A percentile compares a stretch with the other conserved stretches of the same genome.
Conservation (phyloP, 2,797 vertebrate species). For the Falco berigora region DNA sequence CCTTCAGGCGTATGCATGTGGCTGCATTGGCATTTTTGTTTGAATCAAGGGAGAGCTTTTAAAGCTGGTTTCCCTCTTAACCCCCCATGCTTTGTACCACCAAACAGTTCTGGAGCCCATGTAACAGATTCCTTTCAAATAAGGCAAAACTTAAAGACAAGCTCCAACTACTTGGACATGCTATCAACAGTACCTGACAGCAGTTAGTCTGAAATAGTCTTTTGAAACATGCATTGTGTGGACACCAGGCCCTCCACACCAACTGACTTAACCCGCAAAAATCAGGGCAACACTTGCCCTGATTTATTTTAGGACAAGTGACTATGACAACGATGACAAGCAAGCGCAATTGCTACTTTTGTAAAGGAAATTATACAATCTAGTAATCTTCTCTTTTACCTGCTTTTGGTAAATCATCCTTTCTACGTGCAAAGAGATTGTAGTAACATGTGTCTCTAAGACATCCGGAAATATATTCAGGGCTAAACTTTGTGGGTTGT, state of each 20-base stretch:
- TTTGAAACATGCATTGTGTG: background rate
- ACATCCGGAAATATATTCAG: constrained; percentile 74
- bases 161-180: background rate
- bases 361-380: background rate
- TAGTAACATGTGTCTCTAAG: constrained; percentile 78
- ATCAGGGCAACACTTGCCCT: background rate
- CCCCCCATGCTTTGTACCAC: background rate
- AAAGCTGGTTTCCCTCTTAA: background rate
- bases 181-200: background rate
- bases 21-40: background rate
- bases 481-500: constrained; percentile 71
- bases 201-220: background rate
- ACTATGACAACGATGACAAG: background rate
- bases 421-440: constrained; percentile 78
- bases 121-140: background rate
- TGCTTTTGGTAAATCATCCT: constrained; percentile 74
- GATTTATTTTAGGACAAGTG: background rate
- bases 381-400: constrained; percentile 54
- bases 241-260: background rate
- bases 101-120: background rate
- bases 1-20: accelerated
- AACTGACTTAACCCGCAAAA: background rate
- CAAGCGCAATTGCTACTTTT: background rate
- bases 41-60: background rate
- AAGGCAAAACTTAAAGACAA: background rate